phyloP scores from a whole-genome alignment of 1,140 invertebrate genomes.

The Zaprionus vittiger region DNA sequence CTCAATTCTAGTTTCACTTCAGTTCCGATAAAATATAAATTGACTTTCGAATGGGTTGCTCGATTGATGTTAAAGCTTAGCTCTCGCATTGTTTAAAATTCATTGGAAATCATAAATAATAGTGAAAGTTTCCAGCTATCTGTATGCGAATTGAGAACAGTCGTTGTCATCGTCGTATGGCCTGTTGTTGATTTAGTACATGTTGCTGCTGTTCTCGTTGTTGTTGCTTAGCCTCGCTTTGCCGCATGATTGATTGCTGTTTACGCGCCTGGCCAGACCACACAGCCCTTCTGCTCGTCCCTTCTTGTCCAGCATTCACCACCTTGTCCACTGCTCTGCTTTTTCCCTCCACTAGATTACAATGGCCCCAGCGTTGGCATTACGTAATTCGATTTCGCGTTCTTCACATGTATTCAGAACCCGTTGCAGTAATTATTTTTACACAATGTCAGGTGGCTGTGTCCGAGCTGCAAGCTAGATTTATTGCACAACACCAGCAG shows the following conservation, averaged over 20 bases:
- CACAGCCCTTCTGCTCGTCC: background rate
- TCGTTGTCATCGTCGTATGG: constrained; percentile 1
- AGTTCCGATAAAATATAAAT: too few relatives aligned
- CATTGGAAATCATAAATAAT: constrained; percentile 25
- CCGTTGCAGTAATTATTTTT: constrained; percentile 44
- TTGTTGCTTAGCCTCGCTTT: constrained; percentile 25
- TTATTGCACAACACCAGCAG: constrained; percentile 21
- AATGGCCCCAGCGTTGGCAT: constrained; percentile 15
- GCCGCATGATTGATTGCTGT: constrained; percentile 71
- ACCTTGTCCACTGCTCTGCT: background rate
- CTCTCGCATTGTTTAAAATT: background rate
- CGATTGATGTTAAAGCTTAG: background rate
- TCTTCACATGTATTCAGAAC: constrained; percentile 31
- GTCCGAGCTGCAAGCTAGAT: constrained; percentile 30
- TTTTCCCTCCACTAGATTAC: constrained; percentile 10
- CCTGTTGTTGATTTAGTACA: constrained; percentile 16
- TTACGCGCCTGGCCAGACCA: constrained; percentile 48
- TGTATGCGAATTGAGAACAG: constrained; percentile 16
- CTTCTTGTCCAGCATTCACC: background rate
- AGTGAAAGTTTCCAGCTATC: constrained; percentile 12
- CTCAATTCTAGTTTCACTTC: too few relatives aligned
- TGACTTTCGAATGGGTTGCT: too few relatives aligned
- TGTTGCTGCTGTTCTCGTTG: constrained; percentile 18
- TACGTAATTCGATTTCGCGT: constrained; percentile 56
- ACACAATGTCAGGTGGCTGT: constrained; percentile 41